Base-by-base conservation (phyloP, 2,113 vertebrate genomes). In the Perccottus glenii region DNA sequence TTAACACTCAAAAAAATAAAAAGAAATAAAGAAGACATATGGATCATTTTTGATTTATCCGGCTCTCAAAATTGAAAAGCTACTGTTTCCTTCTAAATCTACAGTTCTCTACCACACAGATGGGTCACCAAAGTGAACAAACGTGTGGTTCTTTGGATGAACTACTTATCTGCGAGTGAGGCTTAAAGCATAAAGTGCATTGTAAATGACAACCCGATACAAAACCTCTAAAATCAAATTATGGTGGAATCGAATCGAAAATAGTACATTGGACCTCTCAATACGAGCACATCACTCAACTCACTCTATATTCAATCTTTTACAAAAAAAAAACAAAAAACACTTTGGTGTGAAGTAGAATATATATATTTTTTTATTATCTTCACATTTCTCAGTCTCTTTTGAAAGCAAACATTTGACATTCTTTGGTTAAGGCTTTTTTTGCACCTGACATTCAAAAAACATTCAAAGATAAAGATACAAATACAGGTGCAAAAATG, bases 401-500 rank as follows among this genome's bases (percentile, higher is more conserved):
- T 48, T 80, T 67, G 57, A 70, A 79, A 61, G 5, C 14, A 44
- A 27, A n/a, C 15, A 19, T 51, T 32, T 58, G 9, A 84, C 66
- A 50, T 27, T 84, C 70, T 81, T 88, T 80, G 78, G 83, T 58
- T 48, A 2, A n/a, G 52, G 63, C 49, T 27, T 60, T 3, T n/a
- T 27, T 53, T 62, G 45, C 49, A 64, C 57, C 15, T 0, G 1
- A 53, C 35, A 64, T 5, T 59, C 27, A 70, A 32, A 60, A 16
- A 42, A 71, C 53, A 60, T 49, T 66, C 33, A 58, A 27, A 58
- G 55, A 78, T 27, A 58, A 27, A 58, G 55, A 78, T 27, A 48
- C 42, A 67, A 4, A 70, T 33, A 56, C 61, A 78, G 48, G 77
- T 75, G 66, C 64, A 68, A 77, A 80, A 61, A 27, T 27, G 19